Conservation (phyloP, 2,888 invertebrate genomes). For the Drosophila percnosoma region DNA sequence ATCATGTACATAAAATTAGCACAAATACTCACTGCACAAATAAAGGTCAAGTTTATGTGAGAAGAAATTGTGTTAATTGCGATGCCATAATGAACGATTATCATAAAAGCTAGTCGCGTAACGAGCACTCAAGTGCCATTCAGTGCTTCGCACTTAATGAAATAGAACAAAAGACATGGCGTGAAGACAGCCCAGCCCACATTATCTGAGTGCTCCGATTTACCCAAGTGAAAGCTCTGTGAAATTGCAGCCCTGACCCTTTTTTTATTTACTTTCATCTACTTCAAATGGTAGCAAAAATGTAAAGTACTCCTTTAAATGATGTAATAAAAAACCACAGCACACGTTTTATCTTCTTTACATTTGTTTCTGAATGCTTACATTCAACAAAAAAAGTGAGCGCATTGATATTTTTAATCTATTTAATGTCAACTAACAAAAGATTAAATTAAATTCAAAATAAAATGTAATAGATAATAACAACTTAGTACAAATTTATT, state of each 20-base stretch:
- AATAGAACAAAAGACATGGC: slow-evolving; percentile 31
- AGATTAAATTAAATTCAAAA: not conserved
- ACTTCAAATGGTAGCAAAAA: slow-evolving; percentile 22
- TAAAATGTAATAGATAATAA: not conserved
- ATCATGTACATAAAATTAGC: slow-evolving; percentile 12
- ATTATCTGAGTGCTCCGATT: slow-evolving; percentile 10
- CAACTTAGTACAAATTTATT: not conserved
- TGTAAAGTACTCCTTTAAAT: slow-evolving; percentile 41
- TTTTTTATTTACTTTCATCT: slow-evolving; percentile 19
- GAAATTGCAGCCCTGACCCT: slow-evolving; percentile 40
- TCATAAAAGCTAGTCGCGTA: slow-evolving; percentile 44
- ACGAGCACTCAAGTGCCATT: slow-evolving; percentile 21
- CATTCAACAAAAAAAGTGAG: slow-evolving; percentile 1
- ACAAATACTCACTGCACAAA: not conserved
- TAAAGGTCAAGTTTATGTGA: slow-evolving; percentile 63
- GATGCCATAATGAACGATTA: slow-evolving; percentile 50
- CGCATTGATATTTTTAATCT: not conserved
- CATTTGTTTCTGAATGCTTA: not conserved
- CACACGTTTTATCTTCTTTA: slow-evolving; percentile 14
- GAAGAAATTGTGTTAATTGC: slow-evolving; percentile 54
- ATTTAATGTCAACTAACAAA: not conserved
- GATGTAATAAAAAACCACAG: slow-evolving; percentile 66
- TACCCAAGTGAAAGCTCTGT: slow-evolving; percentile 42
- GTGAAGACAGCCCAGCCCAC: not conserved
- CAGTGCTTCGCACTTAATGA: slow-evolving; percentile 41